Base-by-base conservation (phyloP, 2,797 vertebrate species). In the Xerus rutilus region DNA sequence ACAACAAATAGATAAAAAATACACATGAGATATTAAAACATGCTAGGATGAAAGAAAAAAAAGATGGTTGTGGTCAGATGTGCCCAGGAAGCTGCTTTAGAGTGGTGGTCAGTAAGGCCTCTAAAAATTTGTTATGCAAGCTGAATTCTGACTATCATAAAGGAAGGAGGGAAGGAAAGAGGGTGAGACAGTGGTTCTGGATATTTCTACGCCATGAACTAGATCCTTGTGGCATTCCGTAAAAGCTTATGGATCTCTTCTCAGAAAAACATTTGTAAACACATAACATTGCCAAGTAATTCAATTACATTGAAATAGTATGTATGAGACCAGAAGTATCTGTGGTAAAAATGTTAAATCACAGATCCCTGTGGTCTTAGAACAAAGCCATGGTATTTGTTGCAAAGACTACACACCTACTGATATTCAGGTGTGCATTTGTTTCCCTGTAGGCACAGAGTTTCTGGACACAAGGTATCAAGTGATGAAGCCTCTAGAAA, bases 181-280 rank as follows among this genome's bases (percentile, higher is more conserved):
- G 13, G 47, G 28, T 13, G 15, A 17, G 21, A 35, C 11, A 45
- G 54, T 7, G 3, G 0, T 82, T 21, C 14, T 3, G 9, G 54
- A 84, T 43, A 57, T 30, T 62, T 89, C 62, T 30, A 39, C 74
- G 17, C 45, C 59, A 54, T 52, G n/a, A 73, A 73, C 0, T 45
- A 52, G 39, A 84, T 14, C 5, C 65, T 30, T 81, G 9, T 86
- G 65, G 32, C n/a, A 20, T 72, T 65, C 32, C 69, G 4, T 85
- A 69, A 25, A 91, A 73, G 15, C 11, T 73, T 52, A 11, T 74
- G 45, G n/a, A 49, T 21, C 77, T 10, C 12, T 43, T 77, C 7
- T 77, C 52, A 57, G 69, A 67, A 92, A 92, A 74, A 77, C 57
- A 10, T 77, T 82, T 67, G 39, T 86, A 77, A 94, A 67, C 89